Conservation (phyloP, 2,113 vertebrate genomes). For the Trachemys scripta region DNA sequence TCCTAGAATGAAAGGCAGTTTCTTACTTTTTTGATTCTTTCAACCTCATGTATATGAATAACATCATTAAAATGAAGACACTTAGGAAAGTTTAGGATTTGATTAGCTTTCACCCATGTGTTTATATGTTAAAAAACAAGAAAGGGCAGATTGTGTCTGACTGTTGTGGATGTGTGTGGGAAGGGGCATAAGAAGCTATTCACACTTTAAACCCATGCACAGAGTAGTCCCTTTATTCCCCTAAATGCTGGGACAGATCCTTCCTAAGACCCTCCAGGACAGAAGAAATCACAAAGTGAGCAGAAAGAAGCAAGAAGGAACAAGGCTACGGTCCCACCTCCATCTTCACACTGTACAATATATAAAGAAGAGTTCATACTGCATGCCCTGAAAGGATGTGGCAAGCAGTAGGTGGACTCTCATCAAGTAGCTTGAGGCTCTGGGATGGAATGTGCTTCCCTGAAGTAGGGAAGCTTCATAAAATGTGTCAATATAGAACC, state of each 20-base stretch:
- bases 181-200: not conserved
- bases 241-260: not conserved
- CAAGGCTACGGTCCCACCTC: not conserved
- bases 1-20: not conserved
- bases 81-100: not conserved
- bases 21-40: not conserved
- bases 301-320: rapidly evolving
- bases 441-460: not conserved
- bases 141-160: not conserved
- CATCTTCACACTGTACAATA: not conserved
- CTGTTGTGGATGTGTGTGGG: not conserved
- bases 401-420: not conserved
- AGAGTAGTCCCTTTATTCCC: rapidly evolving
- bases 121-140: not conserved
- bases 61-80: not conserved
- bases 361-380: not conserved
- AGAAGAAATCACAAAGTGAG: rapidly evolving
- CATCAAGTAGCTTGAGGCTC: not conserved
- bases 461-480: not conserved
- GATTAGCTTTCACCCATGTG: not conserved
- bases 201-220: not conserved
- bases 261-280: not conserved
- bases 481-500: not conserved
- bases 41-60: not conserved
- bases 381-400: not conserved